Evolutionary conservation across 2,888 invertebrate genomes (phyloP).

Genomic region (Clostera curtula): DNA sequence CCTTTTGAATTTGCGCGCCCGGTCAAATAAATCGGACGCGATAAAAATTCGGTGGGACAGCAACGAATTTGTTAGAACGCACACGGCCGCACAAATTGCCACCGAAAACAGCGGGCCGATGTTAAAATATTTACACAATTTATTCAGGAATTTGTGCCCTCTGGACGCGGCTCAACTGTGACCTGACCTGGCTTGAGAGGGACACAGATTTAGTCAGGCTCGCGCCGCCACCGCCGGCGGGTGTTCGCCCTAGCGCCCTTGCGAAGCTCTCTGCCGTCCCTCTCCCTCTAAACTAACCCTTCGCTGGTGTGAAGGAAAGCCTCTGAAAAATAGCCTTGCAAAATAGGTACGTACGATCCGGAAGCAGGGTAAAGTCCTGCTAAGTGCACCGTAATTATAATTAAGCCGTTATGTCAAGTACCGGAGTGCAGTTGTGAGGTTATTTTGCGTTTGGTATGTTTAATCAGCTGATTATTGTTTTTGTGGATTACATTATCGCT

Average conservation of each 20-base stretch:
- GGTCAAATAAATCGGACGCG: slow-evolving; percentile 27
- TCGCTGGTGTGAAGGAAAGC: slow-evolving; percentile 40
- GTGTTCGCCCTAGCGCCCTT: slow-evolving; percentile 31
- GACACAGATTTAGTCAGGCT: slow-evolving; percentile 70
- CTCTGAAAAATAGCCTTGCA: slow-evolving; percentile 17
- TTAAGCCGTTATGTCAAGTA: slow-evolving; percentile 11
- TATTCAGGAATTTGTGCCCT: slow-evolving; percentile 27
- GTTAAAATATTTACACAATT: slow-evolving; percentile 39
- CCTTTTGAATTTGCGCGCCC: slow-evolving; percentile 18
- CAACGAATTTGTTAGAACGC: slow-evolving; percentile 29
- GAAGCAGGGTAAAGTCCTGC: slow-evolving; percentile 31
- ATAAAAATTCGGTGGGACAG: slow-evolving; percentile 27
- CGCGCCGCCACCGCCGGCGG: slow-evolving; percentile 58
- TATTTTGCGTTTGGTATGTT: slow-evolving; percentile 19
- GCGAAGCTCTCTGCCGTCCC: slow-evolving; percentile 35
- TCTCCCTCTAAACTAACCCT: slow-evolving; percentile 35
- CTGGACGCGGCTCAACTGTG: slow-evolving; percentile 44
- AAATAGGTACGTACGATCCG: slow-evolving; percentile 30
- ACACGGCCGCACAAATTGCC: slow-evolving; percentile 30
- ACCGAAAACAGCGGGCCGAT: slow-evolving; percentile 25
- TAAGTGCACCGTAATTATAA: slow-evolving; percentile 26
- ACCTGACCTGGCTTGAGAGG: slow-evolving; percentile 66
- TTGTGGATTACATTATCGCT: background rate
- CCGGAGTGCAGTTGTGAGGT: slow-evolving; percentile 18
- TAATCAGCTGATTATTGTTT: slow-evolving; percentile 20